Evolutionary conservation across 2,113 vertebrate species (phyloP), one percentile per base, ranked within the genome.

Genomic region (Anser cygnoides): DNA sequence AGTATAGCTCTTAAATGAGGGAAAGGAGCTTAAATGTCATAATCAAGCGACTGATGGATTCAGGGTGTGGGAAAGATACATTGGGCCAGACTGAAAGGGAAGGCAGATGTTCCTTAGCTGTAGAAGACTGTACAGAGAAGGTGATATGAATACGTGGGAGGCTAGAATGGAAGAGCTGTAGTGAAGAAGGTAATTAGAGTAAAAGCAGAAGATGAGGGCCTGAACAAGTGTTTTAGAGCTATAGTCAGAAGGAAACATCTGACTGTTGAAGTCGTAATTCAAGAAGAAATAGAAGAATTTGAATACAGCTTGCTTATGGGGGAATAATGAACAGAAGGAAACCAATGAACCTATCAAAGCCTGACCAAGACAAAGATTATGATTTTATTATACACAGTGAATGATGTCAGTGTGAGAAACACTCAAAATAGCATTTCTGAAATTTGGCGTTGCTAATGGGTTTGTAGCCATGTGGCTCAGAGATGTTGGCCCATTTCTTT

Each of bases 341-440:
- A 61, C 49, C 35, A 61, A 84, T 79, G 52, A 79, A 82, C 10
- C 14, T 75, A 50, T 54, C 65, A 74, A 76, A 92, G 57, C 29
- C 63, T 0, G 0, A 57, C 31, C 59, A 92, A 71, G 71, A 83
- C 46, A 91, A 77, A 73, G 33, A 39, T 79, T 49, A 50, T 67
- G 52, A 52, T 46, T 95, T 94, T 89, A 52, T 95, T 93, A 52
- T 29, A 50, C 11, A 61, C 18, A 16, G 11, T 68, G 70, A 95
- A 88, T 59, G 13, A 86, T 78, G 61, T 94, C 88, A 90, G 44
- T 1, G 1, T 44, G 39, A 95, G 78, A 95, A 46, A 50, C 61
- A 75, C 25, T 95, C 43, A 93, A n/a, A 92, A 57, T 77, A 95
- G 43, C 46, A 37, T 90, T 94, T 89, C 79, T 97, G 54, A 92